Conservation (phyloP, 2,888 invertebrate genomes). For the Chloromyia formosa region DNA sequence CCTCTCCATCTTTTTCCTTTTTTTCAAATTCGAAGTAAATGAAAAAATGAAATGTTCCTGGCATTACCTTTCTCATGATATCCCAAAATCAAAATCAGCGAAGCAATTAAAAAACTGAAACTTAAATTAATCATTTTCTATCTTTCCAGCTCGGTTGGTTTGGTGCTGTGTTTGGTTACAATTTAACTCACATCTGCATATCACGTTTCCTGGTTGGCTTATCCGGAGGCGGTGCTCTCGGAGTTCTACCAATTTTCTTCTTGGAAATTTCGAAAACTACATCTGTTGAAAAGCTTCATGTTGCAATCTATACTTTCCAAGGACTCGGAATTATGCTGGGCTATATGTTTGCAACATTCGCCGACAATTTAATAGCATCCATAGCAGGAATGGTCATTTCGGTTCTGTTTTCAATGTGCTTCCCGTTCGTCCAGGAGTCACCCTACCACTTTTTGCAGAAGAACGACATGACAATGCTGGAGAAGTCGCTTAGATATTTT, state of each 20-base stretch:
- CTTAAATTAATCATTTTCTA: neutral
- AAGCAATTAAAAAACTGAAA: neutral
- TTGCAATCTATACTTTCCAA: conserved; percentile 55
- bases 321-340: conserved; percentile 57
- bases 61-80: no score
- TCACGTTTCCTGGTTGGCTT: conserved; percentile 58
- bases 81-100: no score
- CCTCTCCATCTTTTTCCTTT: no score
- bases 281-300: conserved; percentile 51
- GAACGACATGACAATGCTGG: conserved; percentile 54
- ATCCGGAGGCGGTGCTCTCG: conserved; percentile 57
- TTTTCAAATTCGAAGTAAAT: no score
- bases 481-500: conserved; percentile 60
- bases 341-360: conserved; percentile 54
- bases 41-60: no score
- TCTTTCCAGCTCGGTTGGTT: conserved; percentile 57
- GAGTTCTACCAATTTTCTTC: conserved; percentile 58
- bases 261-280: conserved; percentile 57
- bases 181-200: conserved; percentile 58
- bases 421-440: conserved; percentile 60
- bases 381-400: conserved; percentile 55
- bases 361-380: conserved; percentile 54
- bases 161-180: conserved; percentile 58
- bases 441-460: conserved; percentile 56
- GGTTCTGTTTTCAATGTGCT: conserved; percentile 56